Base-by-base conservation (phyloP, 1,140 invertebrate species). In the Dreissena rostriformis region DNA sequence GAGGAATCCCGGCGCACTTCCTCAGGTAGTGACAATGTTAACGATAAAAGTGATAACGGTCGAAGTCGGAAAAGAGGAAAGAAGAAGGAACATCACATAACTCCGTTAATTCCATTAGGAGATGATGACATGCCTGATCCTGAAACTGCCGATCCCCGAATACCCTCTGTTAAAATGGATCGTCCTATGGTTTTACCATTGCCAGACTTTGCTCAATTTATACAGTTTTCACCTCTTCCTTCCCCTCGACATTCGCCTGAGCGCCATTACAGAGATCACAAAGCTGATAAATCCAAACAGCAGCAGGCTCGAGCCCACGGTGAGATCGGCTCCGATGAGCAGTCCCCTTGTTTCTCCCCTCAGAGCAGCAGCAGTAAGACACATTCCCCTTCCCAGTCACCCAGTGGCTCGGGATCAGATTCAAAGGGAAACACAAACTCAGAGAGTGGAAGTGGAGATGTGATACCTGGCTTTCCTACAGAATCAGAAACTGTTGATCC, bases 341-440 rank as follows among this genome's bases (percentile, higher is more conserved):
- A 88, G 52, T 90, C 89, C 14, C 89, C 89, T 15, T 88, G 89
- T 77, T 90, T 90, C 84, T 90, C 89, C 53, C 88, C 89, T 67
- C 88, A 88, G 57, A 87, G 87, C 73, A 90, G 89, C 81, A 88
- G 88, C 15, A 88, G 87, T 84, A 90, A 90, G 80, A 86, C 87
- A n/a, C 86, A 85, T 77, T 87, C 86, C n/a, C 88, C 88, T 14
- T 86, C 82, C 17, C 82, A 88, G 28, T 86, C 87, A 76, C 89
- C 88, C 14, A 86, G 85, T 82, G 86, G 84, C 24, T 86, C 85
- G 15, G 68, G 77, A 22, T 85, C 87, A 22, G 82, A 88, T 53
- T 79, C 82, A 22, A 84, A 84, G 75, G 79, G 72, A 68, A 86
- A 82, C 55, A 74, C 80, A 26, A 67, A 82, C 65, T 86, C 85